These are phyloP conservation scores for Hexactinellida sp. DNA, from an alignment of 37 sponge, comb jelly and placozoan species.

Conservation along the genomic window DNA sequence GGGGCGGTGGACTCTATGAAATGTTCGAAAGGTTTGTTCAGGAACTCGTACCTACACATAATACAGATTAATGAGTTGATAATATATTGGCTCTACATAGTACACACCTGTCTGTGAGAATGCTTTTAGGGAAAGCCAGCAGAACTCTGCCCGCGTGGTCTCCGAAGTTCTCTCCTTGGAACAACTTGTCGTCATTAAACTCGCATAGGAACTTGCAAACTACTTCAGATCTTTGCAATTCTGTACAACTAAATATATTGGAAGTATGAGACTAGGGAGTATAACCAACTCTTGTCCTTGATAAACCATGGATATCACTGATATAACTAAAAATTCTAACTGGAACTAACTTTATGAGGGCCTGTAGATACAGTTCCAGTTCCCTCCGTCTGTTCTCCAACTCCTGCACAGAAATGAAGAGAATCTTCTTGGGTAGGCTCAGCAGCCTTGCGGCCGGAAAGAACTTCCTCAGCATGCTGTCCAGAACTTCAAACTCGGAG, in stretches of 20 bases:
- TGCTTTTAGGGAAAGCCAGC: background rate
- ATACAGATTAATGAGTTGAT: background rate
- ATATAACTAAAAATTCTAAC: too few relatives aligned
- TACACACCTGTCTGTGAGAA: background rate
- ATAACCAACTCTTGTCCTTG: background rate
- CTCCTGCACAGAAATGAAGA: background rate
- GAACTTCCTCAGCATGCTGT: conserved; percentile 9
- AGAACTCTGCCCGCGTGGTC: background rate
- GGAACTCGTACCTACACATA: background rate
- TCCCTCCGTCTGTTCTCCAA: background rate
- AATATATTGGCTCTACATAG: background rate
- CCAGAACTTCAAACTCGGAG: conserved; percentile 12
- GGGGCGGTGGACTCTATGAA: conserved; percentile 3
- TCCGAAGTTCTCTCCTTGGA: conserved; percentile 1
- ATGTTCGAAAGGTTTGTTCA: background rate
- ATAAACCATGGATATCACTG: too few relatives aligned
- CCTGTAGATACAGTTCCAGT: background rate
- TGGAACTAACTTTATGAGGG: background rate
- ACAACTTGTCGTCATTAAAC: background rate
- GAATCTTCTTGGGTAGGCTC: background rate
- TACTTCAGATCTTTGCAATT: background rate
- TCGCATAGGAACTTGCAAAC: conserved; percentile 1
- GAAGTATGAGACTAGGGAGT: background rate
- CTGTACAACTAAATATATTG: background rate
- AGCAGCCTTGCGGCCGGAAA: background rate